Evolutionary conservation across 2,888 invertebrate species (phyloP).

Genomic region (Acronicta alni): DNA sequence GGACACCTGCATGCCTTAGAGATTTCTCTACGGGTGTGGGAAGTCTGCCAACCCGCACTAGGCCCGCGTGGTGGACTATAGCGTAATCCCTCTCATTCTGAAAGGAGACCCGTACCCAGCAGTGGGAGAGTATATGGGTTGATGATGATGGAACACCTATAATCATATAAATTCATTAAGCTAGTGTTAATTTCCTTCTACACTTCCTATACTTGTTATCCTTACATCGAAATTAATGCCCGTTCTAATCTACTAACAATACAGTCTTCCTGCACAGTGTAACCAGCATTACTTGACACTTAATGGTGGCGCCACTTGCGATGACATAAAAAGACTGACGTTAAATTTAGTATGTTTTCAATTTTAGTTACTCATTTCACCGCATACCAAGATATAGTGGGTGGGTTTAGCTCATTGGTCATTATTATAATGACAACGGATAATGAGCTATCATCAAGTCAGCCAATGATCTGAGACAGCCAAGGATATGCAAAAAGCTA

Average conservation of each 20-base stretch:
- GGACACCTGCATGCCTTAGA: too few relatives aligned
- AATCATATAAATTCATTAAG: neutral
- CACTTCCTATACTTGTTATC: constrained; percentile 33
- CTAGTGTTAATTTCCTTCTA: constrained; percentile 13
- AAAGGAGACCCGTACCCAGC: too few relatives aligned
- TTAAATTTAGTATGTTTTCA: neutral
- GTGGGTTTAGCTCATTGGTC: constrained; percentile 24
- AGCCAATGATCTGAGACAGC: constrained; percentile 74
- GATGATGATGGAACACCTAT: too few relatives aligned
- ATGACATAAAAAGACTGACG: too few relatives aligned
- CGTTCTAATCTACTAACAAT: constrained; percentile 40
- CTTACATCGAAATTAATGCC: constrained; percentile 26
- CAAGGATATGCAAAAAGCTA: constrained; percentile 83
- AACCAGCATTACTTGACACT: neutral
- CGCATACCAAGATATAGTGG: neutral
- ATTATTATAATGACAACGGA: constrained; percentile 63
- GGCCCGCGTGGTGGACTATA: too few relatives aligned
- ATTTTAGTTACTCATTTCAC: neutral
- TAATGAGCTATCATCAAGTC: constrained; percentile 71
- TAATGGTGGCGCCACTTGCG: neutral
- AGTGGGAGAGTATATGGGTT: too few relatives aligned
- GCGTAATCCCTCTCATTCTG: too few relatives aligned
- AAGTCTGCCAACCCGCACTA: too few relatives aligned
- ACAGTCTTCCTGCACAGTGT: constrained; percentile 64
- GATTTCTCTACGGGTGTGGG: too few relatives aligned